Evolutionary conservation across 64 coral and sea anemone genomes (phyloP).

Genomic region (Astreopora myriophthalma): DNA sequence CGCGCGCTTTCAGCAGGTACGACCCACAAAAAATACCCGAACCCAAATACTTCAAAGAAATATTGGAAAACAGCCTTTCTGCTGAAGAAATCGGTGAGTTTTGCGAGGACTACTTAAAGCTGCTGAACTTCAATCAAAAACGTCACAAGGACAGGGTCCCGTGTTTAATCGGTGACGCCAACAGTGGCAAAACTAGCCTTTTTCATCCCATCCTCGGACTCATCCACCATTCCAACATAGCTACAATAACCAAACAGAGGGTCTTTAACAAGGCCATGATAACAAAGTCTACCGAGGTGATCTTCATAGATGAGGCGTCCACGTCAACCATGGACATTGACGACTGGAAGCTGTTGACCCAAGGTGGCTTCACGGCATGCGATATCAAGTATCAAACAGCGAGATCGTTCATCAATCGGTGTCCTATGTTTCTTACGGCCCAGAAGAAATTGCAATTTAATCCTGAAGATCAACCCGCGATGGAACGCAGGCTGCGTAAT

Average conservation of each 20-base stretch:
- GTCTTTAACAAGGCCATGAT: not conserved
- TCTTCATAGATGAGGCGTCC: not conserved
- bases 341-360: not conserved
- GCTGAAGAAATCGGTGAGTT: not conserved
- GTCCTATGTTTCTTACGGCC: not conserved
- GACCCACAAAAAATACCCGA: not conserved
- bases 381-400: not conserved
- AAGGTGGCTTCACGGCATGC: not conserved
- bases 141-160: not conserved
- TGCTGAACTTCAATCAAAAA: constrained; percentile 29
- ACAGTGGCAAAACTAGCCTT: no score
- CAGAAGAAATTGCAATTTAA: not conserved
- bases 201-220: not conserved
- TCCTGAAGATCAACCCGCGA: not conserved
- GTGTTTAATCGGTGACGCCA: no score
- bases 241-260: not conserved
- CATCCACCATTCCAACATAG: not conserved
- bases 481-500: not conserved
- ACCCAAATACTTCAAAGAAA: no score
- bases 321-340: not conserved
- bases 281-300: not conserved
- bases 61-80: no score
- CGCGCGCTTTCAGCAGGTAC: not conserved
- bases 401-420: no score
- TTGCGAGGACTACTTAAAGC: constrained; percentile 15